Base-by-base conservation (phyloP, 1,140 invertebrate genomes). In the Micrasema minimum region DNA sequence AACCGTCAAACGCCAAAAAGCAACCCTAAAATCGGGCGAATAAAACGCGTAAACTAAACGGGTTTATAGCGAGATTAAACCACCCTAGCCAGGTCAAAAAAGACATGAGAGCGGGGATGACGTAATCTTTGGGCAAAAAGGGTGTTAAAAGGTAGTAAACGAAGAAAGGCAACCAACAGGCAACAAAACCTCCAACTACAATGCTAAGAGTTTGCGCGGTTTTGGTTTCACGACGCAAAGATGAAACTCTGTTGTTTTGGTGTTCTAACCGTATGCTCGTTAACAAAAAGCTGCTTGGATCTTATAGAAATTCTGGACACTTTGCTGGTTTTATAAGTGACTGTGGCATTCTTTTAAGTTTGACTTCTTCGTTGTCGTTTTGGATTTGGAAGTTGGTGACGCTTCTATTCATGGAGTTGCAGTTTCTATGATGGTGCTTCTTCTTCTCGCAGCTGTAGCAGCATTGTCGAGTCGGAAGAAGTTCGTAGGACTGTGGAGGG, bases 141-240 rank as follows among this genome's bases (percentile, higher is more conserved):
- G 93, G 92, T 9, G 90, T 92, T 2, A 93, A 82, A 6, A 96
- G 80, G 77, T 96, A 96, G 43, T 93, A 90, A 0, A 94, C 86
- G 81, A 97, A 98, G 80, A 96, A 96, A 6, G 93, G 93, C 43
- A 93, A 80, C 94, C 94, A 96, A 75, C 95, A 97, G 2, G 93
- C 88, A 5, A 97, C 89, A 78, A 97, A 97, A 6, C 93, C 94
- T 4, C 95, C 95, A 22, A 97, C 94, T 1, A 97, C 95, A 22
- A 97, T 89, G 9, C 93, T 94, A 26, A 97, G 82, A 0, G 95
- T 97, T 79, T 96, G 92, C 11, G 95, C 93, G 0, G 95, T 96
- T 83, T 96, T 95, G 1, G 89, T 91, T 74, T 96, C 93, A 57
- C 91, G 84, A 67, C 89, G 82, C 66, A 90, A 83, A 11, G 89